Percentiles rank a stretch among this genome's conserved stretches.
Conservation (phyloP, 2,113 vertebrate genomes). For the Megatriorchis doriae region DNA sequence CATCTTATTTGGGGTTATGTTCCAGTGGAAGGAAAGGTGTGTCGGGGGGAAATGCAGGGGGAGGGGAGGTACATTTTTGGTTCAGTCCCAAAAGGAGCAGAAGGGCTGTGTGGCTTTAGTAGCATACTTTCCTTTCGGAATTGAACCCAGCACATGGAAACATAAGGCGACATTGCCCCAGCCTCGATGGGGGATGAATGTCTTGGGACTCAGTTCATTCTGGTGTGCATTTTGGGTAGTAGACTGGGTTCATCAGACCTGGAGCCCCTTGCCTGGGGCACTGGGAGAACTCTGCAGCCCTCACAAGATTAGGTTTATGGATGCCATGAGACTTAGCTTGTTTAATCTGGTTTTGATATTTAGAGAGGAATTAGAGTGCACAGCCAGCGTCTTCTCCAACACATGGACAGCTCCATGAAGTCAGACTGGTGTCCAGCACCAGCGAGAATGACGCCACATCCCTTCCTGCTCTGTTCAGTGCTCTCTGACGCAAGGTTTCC, state of each 20-base stretch:
- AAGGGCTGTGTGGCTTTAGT: neutral
- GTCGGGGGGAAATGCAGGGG: conserved; percentile 41
- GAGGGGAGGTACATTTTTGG: conserved; percentile 27
- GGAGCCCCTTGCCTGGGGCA: neutral
- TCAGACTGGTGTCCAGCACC: neutral
- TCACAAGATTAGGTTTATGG: neutral
- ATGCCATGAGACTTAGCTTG: neutral
- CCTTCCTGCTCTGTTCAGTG: neutral
- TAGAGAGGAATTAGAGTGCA: neutral
- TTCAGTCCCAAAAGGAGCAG: conserved; percentile 15
- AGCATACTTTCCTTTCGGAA: neutral
- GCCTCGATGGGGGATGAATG: fast-evolving
- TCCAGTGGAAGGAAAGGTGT: conserved; percentile 67
- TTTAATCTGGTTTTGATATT: neutral
- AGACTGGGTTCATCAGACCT: neutral
- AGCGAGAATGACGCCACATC: neutral
- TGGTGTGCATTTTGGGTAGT: neutral
- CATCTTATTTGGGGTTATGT: conserved; percentile 58
- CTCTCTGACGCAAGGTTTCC: neutral
- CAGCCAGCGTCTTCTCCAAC: neutral
- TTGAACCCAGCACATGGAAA: neutral
- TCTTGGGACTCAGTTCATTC: neutral
- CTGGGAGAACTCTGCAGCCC: neutral
- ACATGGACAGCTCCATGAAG: neutral
- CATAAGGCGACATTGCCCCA: neutral